phyloP scores from a whole-genome alignment of 2,888 invertebrate genomes.

The Camponotus fellah region DNA sequence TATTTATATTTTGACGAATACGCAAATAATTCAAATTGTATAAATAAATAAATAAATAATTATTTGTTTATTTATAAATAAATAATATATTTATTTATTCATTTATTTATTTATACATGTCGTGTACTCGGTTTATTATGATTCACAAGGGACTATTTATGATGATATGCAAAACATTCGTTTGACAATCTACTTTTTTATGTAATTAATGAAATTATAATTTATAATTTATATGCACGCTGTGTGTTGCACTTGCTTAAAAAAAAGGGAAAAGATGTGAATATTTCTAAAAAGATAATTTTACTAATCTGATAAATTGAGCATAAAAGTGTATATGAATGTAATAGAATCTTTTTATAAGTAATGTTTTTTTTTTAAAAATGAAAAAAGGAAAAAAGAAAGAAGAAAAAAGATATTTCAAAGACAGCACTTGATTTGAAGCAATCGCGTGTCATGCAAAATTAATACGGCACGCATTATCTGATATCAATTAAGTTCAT shows the following conservation, averaged over 20 bases:
- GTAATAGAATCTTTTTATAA: background rate
- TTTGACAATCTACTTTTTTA: background rate
- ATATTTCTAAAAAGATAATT: background rate
- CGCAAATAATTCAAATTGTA: background rate
- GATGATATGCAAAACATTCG: background rate
- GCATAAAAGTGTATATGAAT: background rate
- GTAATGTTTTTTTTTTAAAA: too few relatives aligned
- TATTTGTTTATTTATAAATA: too few relatives aligned
- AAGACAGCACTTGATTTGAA: background rate
- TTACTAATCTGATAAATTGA: background rate
- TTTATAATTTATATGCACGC: background rate
- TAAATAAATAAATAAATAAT: too few relatives aligned
- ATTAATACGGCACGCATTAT: background rate
- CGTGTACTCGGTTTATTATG: background rate
- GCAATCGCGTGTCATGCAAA: background rate
- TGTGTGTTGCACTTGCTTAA: background rate
- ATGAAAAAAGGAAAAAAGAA: too few relatives aligned
- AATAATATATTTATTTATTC: background rate
- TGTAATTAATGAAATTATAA: background rate
- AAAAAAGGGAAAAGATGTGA: background rate
- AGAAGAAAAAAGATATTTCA: background rate
- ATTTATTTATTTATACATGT: background rate
- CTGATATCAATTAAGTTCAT: background rate
- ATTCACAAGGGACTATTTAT: background rate
- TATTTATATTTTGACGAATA: background rate